phyloP scores from a whole-genome alignment of 2,888 invertebrate genomes.

The Orchestes rusci region DNA sequence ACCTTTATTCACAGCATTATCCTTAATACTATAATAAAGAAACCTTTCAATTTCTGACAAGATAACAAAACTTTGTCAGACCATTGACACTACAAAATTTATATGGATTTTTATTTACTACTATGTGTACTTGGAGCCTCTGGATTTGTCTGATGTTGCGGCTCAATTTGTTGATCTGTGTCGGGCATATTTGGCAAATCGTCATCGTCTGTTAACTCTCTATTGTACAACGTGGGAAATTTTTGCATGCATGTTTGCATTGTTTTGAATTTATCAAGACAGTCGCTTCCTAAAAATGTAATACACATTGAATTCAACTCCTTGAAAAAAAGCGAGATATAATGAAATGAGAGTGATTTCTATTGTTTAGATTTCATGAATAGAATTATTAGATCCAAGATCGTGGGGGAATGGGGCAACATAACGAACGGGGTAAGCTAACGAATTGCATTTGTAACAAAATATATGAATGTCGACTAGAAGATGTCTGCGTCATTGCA shows the following conservation, averaged over 20 bases:
- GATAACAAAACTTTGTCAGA: background rate
- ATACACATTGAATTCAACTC: background rate
- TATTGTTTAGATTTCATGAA: no score
- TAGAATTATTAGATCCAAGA: no score
- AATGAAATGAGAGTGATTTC: no score
- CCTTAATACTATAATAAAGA: background rate
- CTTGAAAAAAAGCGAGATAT: background rate
- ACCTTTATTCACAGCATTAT: background rate
- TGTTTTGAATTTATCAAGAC: conserved; percentile 79
- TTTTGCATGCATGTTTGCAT: conserved; percentile 89
- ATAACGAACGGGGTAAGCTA: no score
- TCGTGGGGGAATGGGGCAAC: no score
- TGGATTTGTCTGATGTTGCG: no score
- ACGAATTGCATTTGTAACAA: no score
- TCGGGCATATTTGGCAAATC: conserved; percentile 33
- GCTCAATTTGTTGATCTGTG: no score
- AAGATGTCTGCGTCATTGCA: no score
- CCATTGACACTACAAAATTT: background rate
- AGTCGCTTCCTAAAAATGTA: conserved; percentile 58
- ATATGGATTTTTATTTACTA: background rate
- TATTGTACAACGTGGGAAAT: conserved; percentile 80
- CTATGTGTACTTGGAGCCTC: no score
- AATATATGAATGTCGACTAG: no score
- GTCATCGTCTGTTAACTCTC: conserved; percentile 58
- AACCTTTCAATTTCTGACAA: background rate